Evolutionary conservation across 2,797 vertebrate species (phyloP).

Genomic region (Pelochelys cantorii): DNA sequence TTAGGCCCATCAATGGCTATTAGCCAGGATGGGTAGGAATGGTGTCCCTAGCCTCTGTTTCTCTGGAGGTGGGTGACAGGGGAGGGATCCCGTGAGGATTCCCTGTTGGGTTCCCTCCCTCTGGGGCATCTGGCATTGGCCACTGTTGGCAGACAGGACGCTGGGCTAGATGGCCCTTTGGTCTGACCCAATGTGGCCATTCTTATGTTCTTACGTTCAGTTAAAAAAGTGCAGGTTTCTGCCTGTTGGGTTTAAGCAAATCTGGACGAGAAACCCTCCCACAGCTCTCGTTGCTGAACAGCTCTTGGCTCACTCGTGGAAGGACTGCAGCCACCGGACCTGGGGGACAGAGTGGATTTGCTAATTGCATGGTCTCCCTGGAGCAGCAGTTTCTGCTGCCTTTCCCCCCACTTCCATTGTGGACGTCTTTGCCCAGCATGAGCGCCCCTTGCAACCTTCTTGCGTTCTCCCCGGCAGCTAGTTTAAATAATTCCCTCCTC

Average conservation of each 20-base stretch:
- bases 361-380: rapidly evolving
- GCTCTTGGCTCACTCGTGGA: not conserved
- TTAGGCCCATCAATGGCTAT: no score
- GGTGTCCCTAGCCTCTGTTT: no score
- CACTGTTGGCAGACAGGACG: no score
- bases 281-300: no score
- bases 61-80: no score
- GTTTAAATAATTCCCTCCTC: not conserved
- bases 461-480: not conserved
- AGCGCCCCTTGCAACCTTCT: not conserved
- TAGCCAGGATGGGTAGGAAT: no score
- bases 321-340: not conserved
- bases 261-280: no score
- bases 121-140: no score
- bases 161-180: no score
- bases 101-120: no score
- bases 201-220: not conserved
- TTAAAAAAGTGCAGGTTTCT: not conserved
- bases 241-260: not conserved
- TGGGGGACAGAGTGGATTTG: not conserved
- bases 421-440: not conserved
- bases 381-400: not conserved
- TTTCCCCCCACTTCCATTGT: rapidly evolving
- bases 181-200: no score
- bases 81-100: no score